These are phyloP conservation scores for Capra hircus DNA, from an alignment of 2,113 vertebrate species.

Conservation along the genomic window DNA sequence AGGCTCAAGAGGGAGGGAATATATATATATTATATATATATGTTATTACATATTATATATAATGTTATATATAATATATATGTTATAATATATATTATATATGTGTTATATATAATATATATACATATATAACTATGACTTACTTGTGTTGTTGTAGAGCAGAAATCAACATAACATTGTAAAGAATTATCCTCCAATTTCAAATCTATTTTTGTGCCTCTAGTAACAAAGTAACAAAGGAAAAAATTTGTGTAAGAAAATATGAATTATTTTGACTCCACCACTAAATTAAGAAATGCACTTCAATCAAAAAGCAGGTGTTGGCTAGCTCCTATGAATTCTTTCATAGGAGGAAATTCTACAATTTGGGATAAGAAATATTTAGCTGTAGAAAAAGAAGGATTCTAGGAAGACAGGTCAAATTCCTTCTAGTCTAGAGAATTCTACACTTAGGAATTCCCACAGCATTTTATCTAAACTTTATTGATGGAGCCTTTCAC, in stretches of 20 bases:
- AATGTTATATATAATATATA: too few species aligned
- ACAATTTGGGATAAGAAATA: background rate
- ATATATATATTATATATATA: too few species aligned
- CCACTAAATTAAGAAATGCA: background rate
- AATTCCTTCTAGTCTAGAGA: background rate
- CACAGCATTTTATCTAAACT: background rate
- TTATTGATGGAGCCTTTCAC: background rate
- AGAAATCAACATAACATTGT: background rate
- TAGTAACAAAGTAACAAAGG: background rate
- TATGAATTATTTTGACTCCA: background rate
- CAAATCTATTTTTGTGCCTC: background rate
- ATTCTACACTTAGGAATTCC: background rate
- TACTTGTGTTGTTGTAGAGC: background rate
- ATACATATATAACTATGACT: background rate
- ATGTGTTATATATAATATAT: background rate
- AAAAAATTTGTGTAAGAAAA: background rate
- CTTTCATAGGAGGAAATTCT: background rate
- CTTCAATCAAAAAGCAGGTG: background rate
- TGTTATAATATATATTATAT: background rate
- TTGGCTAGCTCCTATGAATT: background rate
- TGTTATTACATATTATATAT: background rate
- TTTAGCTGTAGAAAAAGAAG: background rate
- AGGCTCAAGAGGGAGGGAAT: background rate
- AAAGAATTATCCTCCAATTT: background rate
- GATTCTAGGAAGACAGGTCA: background rate